phyloP scores from a whole-genome alignment of 2,888 invertebrate species.

The Eledona agricola region DNA sequence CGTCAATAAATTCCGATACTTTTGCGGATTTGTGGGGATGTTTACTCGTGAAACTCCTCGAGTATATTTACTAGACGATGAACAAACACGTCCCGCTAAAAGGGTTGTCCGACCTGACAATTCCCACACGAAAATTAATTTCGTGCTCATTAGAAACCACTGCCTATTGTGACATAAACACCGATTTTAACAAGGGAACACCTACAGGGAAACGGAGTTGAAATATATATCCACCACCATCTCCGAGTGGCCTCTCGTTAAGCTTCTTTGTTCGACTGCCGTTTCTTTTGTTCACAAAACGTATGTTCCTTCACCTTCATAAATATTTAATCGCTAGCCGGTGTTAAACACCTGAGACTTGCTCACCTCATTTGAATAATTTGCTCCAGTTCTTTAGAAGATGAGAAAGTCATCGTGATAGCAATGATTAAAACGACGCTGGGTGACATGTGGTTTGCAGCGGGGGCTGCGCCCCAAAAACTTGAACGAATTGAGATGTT shows the following conservation, averaged over 20 bases:
- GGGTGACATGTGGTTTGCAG: conserved; percentile 37
- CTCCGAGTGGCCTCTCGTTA: conserved; percentile 34
- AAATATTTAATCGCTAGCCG: conserved; percentile 31
- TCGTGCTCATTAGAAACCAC: conserved; percentile 13
- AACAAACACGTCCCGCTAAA: conserved; percentile 30
- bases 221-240: conserved; percentile 17
- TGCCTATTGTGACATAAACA: conserved; percentile 18
- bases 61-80: conserved; percentile 27
- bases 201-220: conserved; percentile 25
- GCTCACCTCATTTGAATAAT: conserved; percentile 18
- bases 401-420: conserved; percentile 12
- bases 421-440: conserved; percentile 28
- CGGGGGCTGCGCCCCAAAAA: conserved; percentile 29
- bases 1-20: conserved; percentile 31
- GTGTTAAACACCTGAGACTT: conserved; percentile 21
- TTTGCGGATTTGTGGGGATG: conserved; percentile 32
- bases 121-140: conserved; percentile 28
- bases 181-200: conserved; percentile 18
- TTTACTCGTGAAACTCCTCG: conserved; percentile 29
- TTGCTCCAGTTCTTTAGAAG: conserved; percentile 2
- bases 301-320: conserved; percentile 30
- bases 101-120: conserved; percentile 24
- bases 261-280: conserved; percentile 25
- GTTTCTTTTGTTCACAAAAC: conserved; percentile 34
- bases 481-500: conserved; percentile 37